These are phyloP conservation scores for Ammospiza caudacuta DNA, from an alignment of 2,113 vertebrate species.

Conservation along the genomic window DNA sequence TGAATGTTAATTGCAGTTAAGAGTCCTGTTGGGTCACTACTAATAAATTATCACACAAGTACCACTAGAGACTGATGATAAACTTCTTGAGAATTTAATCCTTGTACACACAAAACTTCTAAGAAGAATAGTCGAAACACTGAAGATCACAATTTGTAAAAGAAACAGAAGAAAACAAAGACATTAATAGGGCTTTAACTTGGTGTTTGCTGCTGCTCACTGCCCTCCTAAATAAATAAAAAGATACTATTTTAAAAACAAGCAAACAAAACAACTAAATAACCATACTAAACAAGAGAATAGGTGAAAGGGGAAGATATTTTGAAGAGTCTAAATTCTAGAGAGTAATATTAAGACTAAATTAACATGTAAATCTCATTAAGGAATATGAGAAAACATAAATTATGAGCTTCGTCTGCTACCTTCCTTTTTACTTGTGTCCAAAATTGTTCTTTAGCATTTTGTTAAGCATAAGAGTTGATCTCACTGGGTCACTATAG, in stretches of 20 bases:
- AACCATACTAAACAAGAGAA: not conserved
- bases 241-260: not conserved
- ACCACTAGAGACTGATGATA: not conserved
- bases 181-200: not conserved
- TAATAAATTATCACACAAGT: not conserved
- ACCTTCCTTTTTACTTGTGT: not conserved
- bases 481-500: not conserved
- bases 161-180: not conserved
- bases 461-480: not conserved
- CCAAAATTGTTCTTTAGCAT: not conserved
- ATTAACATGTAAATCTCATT: not conserved
- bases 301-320: not conserved
- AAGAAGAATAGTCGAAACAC: not conserved
- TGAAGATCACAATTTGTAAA: not conserved
- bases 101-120: not conserved
- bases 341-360: not conserved
- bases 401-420: not conserved
- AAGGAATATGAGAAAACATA: not conserved
- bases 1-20: constrained; percentile 1
- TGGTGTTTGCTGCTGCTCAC: not conserved
- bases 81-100: constrained; percentile 1
- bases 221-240: not conserved
- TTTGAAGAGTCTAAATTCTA: not conserved
- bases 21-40: not conserved
- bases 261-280: not conserved